Base-by-base conservation (phyloP, 1,140 invertebrate species). In the Venustaconcha ellipsiformis region DNA sequence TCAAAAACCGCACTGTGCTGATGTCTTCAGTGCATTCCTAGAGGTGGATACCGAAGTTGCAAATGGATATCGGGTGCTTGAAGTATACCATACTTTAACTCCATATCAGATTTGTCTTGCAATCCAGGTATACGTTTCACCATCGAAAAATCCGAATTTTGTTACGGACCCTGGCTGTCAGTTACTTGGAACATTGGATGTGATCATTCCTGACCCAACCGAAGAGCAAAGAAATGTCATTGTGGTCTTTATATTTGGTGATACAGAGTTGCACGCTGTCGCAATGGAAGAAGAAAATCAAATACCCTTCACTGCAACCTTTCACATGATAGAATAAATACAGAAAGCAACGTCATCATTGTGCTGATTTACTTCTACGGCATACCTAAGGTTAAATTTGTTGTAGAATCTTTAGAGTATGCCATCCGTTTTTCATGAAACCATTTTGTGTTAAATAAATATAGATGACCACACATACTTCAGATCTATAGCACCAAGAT, bases 261-360 rank as follows among this genome's bases (percentile, higher is more conserved):
- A 56, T 59, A 73, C 71, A 17, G 58, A 20, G 13, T 64, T 73
- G 15, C 17, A 55, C n/a, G 23, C 30, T 14, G 8, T 57, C 57
- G 71, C 71, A 55, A 37, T 66, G 17, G 71, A 73, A 58, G 48
- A 66, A 66, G 64, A 73, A 56, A 65, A 64, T 23, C 65, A 73
- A 66, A 56, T 30, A 48, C 6, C 23, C 14, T 73, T 62, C 20
- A 57, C 57, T 23, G 57, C 62, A 15, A 18, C 58, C 18, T 73
- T 73, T 59, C 23, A 23, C 18, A 48, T 73, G 30, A 56, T 18
- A 58, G 71, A 73, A 56, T 73, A 73, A 6, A 6, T 48, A 48
- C 37, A 48, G 37, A 0, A 48, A 48, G 37, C 37, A 48, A 48
- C 11, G 37, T 48, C 37, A 0, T 48, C 8, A 48, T 48, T 0